phyloP scores from a whole-genome alignment of 2,888 invertebrate genomes.

The Scaptomyza caliginosa region DNA sequence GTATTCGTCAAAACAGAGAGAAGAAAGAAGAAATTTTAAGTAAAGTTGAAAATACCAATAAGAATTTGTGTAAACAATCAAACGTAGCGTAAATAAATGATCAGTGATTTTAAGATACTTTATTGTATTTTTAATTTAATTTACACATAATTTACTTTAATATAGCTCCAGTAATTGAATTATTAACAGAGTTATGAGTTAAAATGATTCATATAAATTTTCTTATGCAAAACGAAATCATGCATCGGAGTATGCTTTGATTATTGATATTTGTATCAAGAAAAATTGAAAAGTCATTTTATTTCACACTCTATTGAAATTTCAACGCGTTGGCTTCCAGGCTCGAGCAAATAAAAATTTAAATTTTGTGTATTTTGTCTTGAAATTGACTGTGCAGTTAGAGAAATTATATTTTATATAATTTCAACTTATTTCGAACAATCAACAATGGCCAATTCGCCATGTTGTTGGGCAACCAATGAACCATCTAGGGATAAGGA shows the following conservation, averaged over 20 bases:
- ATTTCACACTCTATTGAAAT: constrained; percentile 60
- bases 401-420: neutral
- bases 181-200: neutral
- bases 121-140: neutral
- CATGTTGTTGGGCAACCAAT: constrained; percentile 46
- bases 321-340: constrained; percentile 59
- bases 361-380: constrained; percentile 21
- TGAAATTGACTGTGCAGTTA: constrained; percentile 21
- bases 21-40: neutral
- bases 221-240: too few relatives aligned
- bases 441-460: constrained; percentile 25
- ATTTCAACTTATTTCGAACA: neutral
- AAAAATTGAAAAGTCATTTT: neutral
- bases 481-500: constrained; percentile 28
- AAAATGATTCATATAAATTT: too few relatives aligned
- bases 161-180: neutral
- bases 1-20: neutral
- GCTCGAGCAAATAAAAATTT: constrained; percentile 53
- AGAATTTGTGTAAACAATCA: neutral
- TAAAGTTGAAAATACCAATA: neutral
- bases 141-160: neutral
- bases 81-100: neutral
- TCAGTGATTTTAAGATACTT: neutral
- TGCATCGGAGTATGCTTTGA: constrained; percentile 22
- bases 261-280: neutral